Base-by-base conservation (phyloP, 2,113 vertebrate species). In the Phoxinus phoxinus region DNA sequence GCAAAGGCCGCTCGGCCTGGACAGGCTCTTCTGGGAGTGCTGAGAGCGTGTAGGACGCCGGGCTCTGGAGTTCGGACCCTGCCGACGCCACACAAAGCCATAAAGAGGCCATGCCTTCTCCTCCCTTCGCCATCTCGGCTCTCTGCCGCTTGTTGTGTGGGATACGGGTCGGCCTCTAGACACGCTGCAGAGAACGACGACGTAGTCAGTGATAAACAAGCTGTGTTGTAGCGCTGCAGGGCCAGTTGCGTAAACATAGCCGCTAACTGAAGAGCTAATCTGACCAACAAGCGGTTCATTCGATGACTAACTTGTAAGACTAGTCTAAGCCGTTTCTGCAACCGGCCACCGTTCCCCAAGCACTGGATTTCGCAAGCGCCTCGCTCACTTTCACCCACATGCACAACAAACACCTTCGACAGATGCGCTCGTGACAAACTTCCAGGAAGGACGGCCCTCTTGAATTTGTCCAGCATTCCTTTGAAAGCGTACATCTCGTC, bases 141-240 rank as follows among this genome's bases (percentile, higher is more conserved):
- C 85, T 87, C 84, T 86, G 91, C 90, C 92, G 93, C 94, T 94
- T 71, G 92, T 93, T 94, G 95, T 96, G 95, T 94, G 93, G 93
- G 91, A 92, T 94, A 94, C 93, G 91, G 92, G 95, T 92, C 89
- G 92, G 95, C 92, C 67, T 77, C 44, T 21, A 61, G 84, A 71
- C 84, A n/a, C 63, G 46, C 76, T 13, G 6, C 30, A n/a, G 21
- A 15, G 9, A 80, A 63, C 27, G 15, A 80, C 30, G 10, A 80
- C 61, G 46, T 46, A 11, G 37, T 27, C 25, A n/a, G 7, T 41
- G 76, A 85, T 63, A 85, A 85, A 85, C 58, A 67, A 35, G 56
- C 67, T 65, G 65, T 69, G 67, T 51, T 56, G 76, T 41, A 78
- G 77, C 61, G 30, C 53, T 61, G 81, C 32, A 19, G 51, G 6